Conservation (phyloP, 2,113 vertebrate genomes). For the Perca fluviatilis region DNA sequence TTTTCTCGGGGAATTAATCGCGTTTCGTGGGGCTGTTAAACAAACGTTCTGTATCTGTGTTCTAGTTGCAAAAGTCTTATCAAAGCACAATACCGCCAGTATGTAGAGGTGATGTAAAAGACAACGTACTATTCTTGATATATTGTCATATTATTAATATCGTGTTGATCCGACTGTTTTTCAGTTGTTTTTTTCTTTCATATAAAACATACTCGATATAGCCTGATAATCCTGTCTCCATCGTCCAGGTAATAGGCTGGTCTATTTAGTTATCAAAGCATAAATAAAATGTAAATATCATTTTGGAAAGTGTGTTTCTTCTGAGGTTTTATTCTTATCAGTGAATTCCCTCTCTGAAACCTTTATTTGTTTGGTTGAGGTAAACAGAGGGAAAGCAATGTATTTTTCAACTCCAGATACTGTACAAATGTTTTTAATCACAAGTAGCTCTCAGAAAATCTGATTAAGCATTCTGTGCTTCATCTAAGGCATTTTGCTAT, state of each 20-base stretch:
- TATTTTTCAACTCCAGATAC: constrained; percentile 54
- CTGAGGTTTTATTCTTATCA: constrained; percentile 52
- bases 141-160: constrained; percentile 83
- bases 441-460: constrained; percentile 39
- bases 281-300: constrained; percentile 84
- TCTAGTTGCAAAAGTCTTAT: constrained; percentile 83
- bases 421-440: constrained; percentile 50
- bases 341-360: constrained; percentile 23
- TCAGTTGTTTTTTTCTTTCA: constrained; percentile 76
- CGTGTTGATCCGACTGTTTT: constrained; percentile 76
- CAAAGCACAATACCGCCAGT: constrained; percentile 86
- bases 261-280: constrained; percentile 84
- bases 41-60: constrained; percentile 77
- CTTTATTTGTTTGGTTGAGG: constrained; percentile 33
- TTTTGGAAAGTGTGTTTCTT: constrained; percentile 76
- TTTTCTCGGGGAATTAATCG: constrained; percentile 13
- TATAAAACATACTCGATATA: constrained; percentile 78
- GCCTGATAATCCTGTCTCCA: constrained; percentile 81
- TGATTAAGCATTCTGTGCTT: constrained; percentile 40
- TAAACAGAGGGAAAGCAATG: constrained; percentile 34
- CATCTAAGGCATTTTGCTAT: constrained; percentile 35
- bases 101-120: constrained; percentile 84
- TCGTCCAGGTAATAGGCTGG: constrained; percentile 80
- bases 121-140: constrained; percentile 83
- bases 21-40: constrained; percentile 67